A percentile compares a stretch with the other conserved stretches of the same genome.
phyloP scores from a whole-genome alignment of 2,888 invertebrate species.

The Ferdinandea cuprea region DNA sequence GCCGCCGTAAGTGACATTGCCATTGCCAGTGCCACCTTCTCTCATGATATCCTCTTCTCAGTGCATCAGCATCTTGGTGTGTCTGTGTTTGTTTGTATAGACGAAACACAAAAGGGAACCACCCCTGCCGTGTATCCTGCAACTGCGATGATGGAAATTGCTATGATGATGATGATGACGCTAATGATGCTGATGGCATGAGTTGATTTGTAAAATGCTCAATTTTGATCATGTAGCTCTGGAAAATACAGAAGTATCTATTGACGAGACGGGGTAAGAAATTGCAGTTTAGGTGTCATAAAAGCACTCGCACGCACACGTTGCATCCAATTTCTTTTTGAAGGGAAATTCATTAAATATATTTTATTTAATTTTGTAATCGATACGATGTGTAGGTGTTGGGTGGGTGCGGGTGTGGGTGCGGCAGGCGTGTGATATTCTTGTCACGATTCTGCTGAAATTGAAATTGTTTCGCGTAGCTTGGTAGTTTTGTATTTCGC shows the following conservation, averaged over 20 bases:
- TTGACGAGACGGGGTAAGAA: neutral
- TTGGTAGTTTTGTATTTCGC: conserved; percentile 41
- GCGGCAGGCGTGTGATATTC: conserved; percentile 18
- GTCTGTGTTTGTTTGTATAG: neutral
- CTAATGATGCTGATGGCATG: conserved; percentile 53
- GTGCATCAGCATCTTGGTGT: conserved; percentile 11
- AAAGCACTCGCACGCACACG: neutral
- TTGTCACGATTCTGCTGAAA: conserved; percentile 57
- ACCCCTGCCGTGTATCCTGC: conserved; percentile 19
- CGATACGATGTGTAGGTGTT: conserved; percentile 23
- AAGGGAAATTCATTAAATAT: conserved; percentile 44
- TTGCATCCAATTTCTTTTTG: neutral
- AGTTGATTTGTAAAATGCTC: conserved; percentile 49
- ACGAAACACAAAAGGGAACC: neutral
- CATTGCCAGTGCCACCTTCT: neutral
- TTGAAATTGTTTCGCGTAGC: conserved; percentile 68
- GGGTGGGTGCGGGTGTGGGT: neutral
- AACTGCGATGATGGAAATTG: conserved; percentile 43
- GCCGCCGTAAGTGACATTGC: too few relatives aligned
- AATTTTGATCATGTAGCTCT: conserved; percentile 17
- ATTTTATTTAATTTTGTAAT: conserved; percentile 50
- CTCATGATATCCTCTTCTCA: conserved; percentile 6
- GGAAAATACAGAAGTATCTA: neutral
- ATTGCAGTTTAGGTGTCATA: conserved; percentile 5
- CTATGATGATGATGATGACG: conserved; percentile 47